Evolutionary conservation across 1,140 invertebrate species (phyloP), one percentile per base, ranked within the genome.

Genomic region (Heliconius melpomene): DNA sequence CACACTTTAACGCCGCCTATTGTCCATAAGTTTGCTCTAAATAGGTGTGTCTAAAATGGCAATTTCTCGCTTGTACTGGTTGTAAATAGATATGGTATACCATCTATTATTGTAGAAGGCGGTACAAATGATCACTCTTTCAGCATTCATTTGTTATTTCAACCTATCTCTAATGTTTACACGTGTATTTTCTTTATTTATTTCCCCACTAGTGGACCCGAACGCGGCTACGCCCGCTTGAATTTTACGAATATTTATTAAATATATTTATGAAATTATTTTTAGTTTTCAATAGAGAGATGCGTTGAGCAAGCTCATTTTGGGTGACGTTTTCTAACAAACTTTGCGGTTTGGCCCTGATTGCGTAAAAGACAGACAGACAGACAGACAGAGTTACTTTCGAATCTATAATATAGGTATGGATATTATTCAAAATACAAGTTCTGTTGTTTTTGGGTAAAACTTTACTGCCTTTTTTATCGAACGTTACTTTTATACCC

Each of bases 41-140:
- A 85, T 85, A 84, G 82, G 79, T 84, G 83, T 82, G 84, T 82
- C 83, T 79, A 79, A 85, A 80, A 82, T 77, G 81, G 80, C 82
- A 75, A 85, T 83, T 85, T 82, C 83, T 82, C 81, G 81, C 76
- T 80, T 81, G 81, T 81, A 76, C 84, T 83, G 74, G 79, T 73
- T 83, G 82, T 79, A 84, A 84, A 84, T 70, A 83, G 84, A 82
- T 82, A 82, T 82, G 76, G 60, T 80, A 81, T 75, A 80, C 36
- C 80, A 81, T 81, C 80, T 71, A 82, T 85, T 75, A 85, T 80
- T 80, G 75, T 78, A 74, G 72, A 77, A 20, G 50, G 79, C 52
- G 79, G 36, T 32, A 75, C 80, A 83, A 83, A 79, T 83, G 81
- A 81, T 82, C 54, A 66, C 75, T 73, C 76, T 79, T 84, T 78